phyloP scores from a whole-genome alignment of 2,888 invertebrate species.

The Acronicta alni region DNA sequence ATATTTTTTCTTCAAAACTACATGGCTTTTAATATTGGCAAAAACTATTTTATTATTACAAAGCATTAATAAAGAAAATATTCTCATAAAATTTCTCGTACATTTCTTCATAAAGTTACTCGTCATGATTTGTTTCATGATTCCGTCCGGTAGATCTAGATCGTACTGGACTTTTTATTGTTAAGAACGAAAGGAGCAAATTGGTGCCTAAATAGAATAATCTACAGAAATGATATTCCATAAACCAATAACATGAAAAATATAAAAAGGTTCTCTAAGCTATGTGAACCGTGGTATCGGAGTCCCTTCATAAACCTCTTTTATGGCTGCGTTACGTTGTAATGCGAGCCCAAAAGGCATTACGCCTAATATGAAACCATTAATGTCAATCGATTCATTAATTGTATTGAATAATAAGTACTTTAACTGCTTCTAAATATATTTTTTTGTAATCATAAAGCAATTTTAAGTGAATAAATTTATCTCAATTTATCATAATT shows the following conservation, averaged over 20 bases:
- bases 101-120: neutral
- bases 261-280: conserved; percentile 42
- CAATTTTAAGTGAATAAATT: neutral
- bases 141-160: conserved; percentile 8
- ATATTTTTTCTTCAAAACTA: too few relatives aligned
- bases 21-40: too few relatives aligned
- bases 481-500: too few relatives aligned
- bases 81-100: neutral
- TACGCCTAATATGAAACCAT: conserved; percentile 55
- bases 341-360: conserved; percentile 56
- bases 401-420: conserved; percentile 6
- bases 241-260: conserved; percentile 49
- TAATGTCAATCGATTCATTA: conserved; percentile 34
- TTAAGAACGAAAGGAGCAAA: conserved; percentile 1
- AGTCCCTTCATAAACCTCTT: conserved; percentile 67
- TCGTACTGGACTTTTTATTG: conserved; percentile 14
- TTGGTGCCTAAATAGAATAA: conserved; percentile 27
- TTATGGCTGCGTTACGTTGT: conserved; percentile 68
- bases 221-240: conserved; percentile 23
- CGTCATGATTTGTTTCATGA: conserved; percentile 21
- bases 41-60: too few relatives aligned
- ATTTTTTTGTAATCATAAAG: neutral
- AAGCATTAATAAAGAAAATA: neutral
- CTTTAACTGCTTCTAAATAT: neutral
- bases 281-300: conserved; percentile 53